Evolutionary conservation across 2,797 vertebrate species (phyloP).

Genomic region (Cercopithecus mitis): DNA sequence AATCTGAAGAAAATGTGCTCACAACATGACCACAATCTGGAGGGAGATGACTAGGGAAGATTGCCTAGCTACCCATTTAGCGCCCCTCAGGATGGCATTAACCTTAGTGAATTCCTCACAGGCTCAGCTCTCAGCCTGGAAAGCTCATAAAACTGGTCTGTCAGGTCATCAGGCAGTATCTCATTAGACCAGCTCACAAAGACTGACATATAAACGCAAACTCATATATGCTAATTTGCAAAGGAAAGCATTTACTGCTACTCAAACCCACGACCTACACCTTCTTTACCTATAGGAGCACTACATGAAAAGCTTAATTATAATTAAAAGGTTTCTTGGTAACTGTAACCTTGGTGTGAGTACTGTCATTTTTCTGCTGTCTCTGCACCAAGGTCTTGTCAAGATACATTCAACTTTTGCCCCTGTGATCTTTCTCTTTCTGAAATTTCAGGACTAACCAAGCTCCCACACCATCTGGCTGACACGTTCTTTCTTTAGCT

Average conservation of each 20-base stretch:
- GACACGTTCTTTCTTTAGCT: not conserved
- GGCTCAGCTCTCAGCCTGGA: not conserved
- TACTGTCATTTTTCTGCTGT: not conserved
- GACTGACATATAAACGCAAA: not conserved
- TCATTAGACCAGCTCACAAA: not conserved
- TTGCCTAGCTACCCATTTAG: not conserved
- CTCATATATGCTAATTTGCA: not conserved
- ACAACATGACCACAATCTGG: not conserved
- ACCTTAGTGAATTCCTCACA: not conserved
- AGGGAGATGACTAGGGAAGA: not conserved
- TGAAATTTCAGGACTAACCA: slow-evolving; percentile 24
- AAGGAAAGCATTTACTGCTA: not conserved
- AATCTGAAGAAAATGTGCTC: not conserved
- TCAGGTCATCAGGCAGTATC: not conserved
- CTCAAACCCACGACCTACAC: not conserved
- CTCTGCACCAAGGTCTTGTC: not conserved
- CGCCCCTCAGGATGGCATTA: not conserved
- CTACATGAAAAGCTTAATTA: not conserved
- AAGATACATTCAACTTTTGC: not conserved
- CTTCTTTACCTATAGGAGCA: not conserved
- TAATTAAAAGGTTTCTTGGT: not conserved
- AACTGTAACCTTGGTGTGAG: not conserved
- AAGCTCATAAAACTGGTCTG: not conserved
- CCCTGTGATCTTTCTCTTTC: not conserved
- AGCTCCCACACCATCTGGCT: not conserved